Base-by-base conservation (phyloP, 2,888 invertebrate genomes). In the Cephonodes hylas region DNA sequence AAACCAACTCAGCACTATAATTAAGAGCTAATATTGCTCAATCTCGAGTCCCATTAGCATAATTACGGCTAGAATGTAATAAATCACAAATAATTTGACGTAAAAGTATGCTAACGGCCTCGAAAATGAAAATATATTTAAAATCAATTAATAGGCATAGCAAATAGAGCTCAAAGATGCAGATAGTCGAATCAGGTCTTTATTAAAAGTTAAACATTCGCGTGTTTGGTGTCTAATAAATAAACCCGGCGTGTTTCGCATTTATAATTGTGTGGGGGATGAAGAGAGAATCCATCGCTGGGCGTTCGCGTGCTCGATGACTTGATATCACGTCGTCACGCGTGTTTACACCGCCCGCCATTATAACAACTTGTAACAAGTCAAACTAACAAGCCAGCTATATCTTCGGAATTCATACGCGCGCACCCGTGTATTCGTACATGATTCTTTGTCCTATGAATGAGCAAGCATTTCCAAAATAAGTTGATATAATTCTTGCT, bases 321-420 rank as follows among this genome's bases (percentile, higher is more conserved):
- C 85, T 84, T 85, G 91, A 89, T 89, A 89, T 75, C 77, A 69
- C 74, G 74, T 76, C 86, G 88, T 91, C 91, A 90, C 89, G 90
- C 90, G 85, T 88, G 89, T 87, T 82, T 78, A 81, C 84, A 80
- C 80, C 81, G 74, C 74, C 80, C 82, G 74, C 74, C 80, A 70
- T 83, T 88, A 88, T 87, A 89, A 88, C 88, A 86, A 87, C 75
- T 86, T 87, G 85, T 84, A 84, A 84, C 81, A 73, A 79, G 80
- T 76, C 79, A 77, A 86, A 85, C 86, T 85, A 89, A 88, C 89
- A 86, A 89, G 85, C 18, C 15, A 48, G 84, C 38, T 63, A 60
- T 44, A 44, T 44, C 44, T 18, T 20, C 44, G 27, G 44, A 18
- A 10, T 44, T 44, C 18, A 44, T 20, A 22, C 42, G n/a, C 20